phyloP scores from a whole-genome alignment of 2,888 invertebrate genomes.

The Cloeon dipterum region DNA sequence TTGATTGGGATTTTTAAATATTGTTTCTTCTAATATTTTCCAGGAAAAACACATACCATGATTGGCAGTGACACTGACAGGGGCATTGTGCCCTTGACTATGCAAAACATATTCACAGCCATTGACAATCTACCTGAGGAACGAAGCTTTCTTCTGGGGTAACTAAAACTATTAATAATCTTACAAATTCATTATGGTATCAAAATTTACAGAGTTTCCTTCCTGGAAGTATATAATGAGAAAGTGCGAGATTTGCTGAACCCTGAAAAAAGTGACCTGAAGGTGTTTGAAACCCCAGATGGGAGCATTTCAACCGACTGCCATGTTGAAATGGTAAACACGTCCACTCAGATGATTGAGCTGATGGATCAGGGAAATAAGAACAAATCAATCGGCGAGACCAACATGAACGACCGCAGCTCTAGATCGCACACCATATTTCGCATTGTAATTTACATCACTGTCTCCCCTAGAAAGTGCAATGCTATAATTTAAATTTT shows the following conservation, averaged over 20 bases:
- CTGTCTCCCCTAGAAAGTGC: too few relatives aligned
- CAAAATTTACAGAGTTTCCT: slow-evolving; percentile 50
- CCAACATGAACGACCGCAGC: slow-evolving; percentile 72
- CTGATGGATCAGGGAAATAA: slow-evolving; percentile 28
- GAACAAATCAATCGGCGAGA: slow-evolving; percentile 49
- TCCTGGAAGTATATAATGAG: slow-evolving; percentile 78
- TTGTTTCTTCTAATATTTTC: slow-evolving; percentile 3
- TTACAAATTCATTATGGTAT: neutral
- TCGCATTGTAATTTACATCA: slow-evolving; percentile 46
- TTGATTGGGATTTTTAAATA: too few relatives aligned
- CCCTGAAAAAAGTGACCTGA: slow-evolving; percentile 31
- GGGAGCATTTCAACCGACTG: slow-evolving; percentile 39
- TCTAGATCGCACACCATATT: slow-evolving; percentile 80
- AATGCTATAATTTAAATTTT: slow-evolving; percentile 73
- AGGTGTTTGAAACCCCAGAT: slow-evolving; percentile 34
- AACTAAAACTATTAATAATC: slow-evolving; percentile 5
- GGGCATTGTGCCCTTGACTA: slow-evolving; percentile 52
- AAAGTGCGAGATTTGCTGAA: slow-evolving; percentile 52
- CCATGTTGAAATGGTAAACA: slow-evolving; percentile 36
- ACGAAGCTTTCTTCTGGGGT: slow-evolving; percentile 53
- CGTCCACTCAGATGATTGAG: slow-evolving; percentile 25
- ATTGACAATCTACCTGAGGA: slow-evolving; percentile 30
- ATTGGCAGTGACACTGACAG: slow-evolving; percentile 40
- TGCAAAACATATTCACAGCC: slow-evolving; percentile 41
- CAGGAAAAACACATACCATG: slow-evolving; percentile 58